These are phyloP conservation scores for Emydoidea blandingii DNA, from an alignment of 2,797 vertebrate genomes.

Conservation along the genomic window DNA sequence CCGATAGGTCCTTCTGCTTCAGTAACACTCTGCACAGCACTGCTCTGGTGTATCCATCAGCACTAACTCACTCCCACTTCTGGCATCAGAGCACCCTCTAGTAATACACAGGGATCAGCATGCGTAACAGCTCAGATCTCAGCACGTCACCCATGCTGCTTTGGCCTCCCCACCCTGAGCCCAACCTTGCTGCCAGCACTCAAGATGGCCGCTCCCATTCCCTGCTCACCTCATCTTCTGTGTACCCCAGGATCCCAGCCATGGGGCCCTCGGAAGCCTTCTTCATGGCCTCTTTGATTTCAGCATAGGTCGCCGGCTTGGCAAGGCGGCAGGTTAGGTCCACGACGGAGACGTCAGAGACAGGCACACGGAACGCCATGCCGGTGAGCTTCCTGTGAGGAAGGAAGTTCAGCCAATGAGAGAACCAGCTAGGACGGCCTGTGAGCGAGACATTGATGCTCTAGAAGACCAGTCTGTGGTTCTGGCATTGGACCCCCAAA, in stretches of 20 bases:
- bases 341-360: slow-evolving; percentile 90
- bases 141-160: background rate
- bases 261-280: slow-evolving; percentile 86
- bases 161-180: background rate
- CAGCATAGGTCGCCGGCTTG: slow-evolving; percentile 81
- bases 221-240: slow-evolving; percentile 87
- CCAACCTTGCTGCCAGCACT: background rate
- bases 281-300: slow-evolving; percentile 89
- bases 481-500: background rate
- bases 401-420: background rate
- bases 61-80: background rate
- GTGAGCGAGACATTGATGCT: background rate
- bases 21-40: background rate
- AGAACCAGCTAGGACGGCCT: background rate
- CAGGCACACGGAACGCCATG: slow-evolving; percentile 93
- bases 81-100: too few species aligned
- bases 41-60: background rate
- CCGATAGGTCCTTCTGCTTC: background rate
- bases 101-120: too few species aligned
- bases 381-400: slow-evolving; percentile 90
- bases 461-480: background rate
- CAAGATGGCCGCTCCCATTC: too few species aligned
- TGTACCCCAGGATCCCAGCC: slow-evolving; percentile 91
- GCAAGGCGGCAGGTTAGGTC: slow-evolving; percentile 91
- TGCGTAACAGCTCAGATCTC: background rate